Base-by-base conservation (phyloP, 2,113 vertebrate species). In the Phyllopteryx taeniolatus region DNA sequence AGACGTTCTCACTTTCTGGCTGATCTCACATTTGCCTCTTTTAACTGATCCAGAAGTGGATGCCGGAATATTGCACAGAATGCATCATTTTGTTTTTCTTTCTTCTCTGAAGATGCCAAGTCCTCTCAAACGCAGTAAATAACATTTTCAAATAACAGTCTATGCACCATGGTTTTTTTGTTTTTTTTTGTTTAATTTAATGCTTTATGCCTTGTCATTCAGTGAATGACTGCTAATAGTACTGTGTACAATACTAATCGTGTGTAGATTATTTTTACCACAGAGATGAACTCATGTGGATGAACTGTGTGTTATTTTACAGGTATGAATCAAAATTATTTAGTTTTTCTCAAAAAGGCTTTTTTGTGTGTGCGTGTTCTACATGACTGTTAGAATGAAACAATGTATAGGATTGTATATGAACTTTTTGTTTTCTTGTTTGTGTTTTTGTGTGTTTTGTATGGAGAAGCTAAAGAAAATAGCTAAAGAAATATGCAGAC, bases 31-130 rank as follows among this genome's bases (percentile, higher is more conserved):
- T 64, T 86, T 87, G 84, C 84, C 86, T 88, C 83, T 80, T 79
- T 56, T 72, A 81, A 80, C 72, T 71, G 73, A 71, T 83, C 80
- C 85, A 87, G 87, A 79, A 83, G 75, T 79, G 72, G 67, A 68
- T 72, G 77, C 76, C 73, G 70, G 71, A 78, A 85, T 87, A 80
- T 87, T 86, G 83, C 86, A 90, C 88, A 86, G 76, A 87, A 83
- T 85, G 86, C 86, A 89, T 87, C 84, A 86, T 86, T 82, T 73
- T 82, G 82, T 80, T 73, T 80, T 76, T 76, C 80, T 87, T 80
- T 79, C 72, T 86, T 77, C 68, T 67, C 67, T 60, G 75, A 82
- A 77, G 69, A 86, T 85, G 74, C 83, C 74, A 74, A 81, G 84
- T 82, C 75, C 22, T n/a, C 33, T 57, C 13, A 12, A 49, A 72